Base-by-base conservation (phyloP, 2,113 vertebrate genomes). In the Chamaea fasciata region DNA sequence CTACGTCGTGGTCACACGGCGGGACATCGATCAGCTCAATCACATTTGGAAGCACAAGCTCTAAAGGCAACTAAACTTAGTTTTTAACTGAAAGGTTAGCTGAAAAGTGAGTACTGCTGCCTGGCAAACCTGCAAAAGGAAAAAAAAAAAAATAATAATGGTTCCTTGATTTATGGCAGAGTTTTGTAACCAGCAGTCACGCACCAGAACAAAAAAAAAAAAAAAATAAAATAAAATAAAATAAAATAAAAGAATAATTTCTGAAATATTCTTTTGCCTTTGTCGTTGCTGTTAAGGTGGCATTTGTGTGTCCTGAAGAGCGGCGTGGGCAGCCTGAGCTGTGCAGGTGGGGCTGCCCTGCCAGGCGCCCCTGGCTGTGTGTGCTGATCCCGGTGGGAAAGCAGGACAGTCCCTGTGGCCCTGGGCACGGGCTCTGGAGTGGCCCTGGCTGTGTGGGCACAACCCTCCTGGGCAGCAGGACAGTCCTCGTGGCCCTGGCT, bases 61-160 rank as follows among this genome's bases (percentile, higher is more conserved):
- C 94, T 97, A 98, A 98, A 98, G 98, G 98, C 98, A 98, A 98
- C 98, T 97, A 98, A 98, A 98, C 97, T 92, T 98, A 97, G 97
- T 80, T 98, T 98, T 98, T 98, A 98, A 98, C 98, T 98, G 96
- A 98, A 98, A 98, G 98, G 98, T 98, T 98, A 98, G 98, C 98
- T 98, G 98, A 98, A 97, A 85, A 93, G 90, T 68, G 63, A 87
- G 71, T 14, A 27, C 73, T 88, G 92, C 77, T 92, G 95, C 92
- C 94, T 89, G 93, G 86, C 62, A 97, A 93, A 77, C 97, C 97
- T 94, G 96, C 85, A 78, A 81, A 95, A 92, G 94, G 94, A 57
- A 92, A 87, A 69, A 73, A 6, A 74, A 76, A 39, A 39, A 39
- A 39, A 39, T 9, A 39, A 56, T 76, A 78, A 88, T 85, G 89